These are phyloP conservation scores for Lagopus muta DNA, from an alignment of 2,113 vertebrate genomes.

Conservation along the genomic window DNA sequence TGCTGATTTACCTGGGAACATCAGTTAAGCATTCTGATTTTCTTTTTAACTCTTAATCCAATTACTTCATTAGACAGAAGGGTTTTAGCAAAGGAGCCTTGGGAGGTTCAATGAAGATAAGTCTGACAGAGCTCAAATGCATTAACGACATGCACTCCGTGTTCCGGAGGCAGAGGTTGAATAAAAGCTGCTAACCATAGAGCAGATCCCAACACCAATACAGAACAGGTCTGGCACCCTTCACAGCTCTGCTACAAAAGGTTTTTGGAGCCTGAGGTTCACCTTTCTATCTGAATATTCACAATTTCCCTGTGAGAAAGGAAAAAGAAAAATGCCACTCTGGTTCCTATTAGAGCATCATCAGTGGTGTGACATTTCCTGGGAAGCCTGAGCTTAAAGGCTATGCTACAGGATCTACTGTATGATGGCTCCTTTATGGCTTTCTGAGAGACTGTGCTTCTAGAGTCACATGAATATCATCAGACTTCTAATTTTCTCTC, in stretches of 20 bases:
- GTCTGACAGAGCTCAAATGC: background rate
- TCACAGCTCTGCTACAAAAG: background rate
- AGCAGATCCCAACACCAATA: background rate
- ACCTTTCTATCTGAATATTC: background rate
- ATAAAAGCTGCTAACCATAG: background rate
- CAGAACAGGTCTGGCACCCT: background rate
- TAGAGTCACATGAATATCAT: background rate
- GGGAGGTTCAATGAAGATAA: constrained; percentile 28
- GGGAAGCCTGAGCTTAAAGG: background rate
- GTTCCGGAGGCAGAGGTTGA: background rate
- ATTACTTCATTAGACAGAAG: constrained; percentile 52
- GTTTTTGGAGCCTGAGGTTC: background rate
- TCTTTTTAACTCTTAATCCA: constrained; percentile 46
- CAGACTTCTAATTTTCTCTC: background rate
- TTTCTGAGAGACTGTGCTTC: background rate
- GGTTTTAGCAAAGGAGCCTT: constrained; percentile 18
- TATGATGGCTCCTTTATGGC: background rate
- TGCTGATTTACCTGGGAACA: constrained; percentile 52
- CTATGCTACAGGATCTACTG: background rate
- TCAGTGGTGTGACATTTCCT: background rate
- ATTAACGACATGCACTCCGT: background rate
- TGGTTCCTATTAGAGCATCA: background rate
- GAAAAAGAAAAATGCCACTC: background rate
- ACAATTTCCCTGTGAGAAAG: background rate
- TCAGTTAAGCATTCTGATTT: constrained; percentile 30